These are phyloP conservation scores for Stomatorhinus ivindoensis DNA, from an alignment of 2,113 vertebrate species.

Conservation along the genomic window DNA sequence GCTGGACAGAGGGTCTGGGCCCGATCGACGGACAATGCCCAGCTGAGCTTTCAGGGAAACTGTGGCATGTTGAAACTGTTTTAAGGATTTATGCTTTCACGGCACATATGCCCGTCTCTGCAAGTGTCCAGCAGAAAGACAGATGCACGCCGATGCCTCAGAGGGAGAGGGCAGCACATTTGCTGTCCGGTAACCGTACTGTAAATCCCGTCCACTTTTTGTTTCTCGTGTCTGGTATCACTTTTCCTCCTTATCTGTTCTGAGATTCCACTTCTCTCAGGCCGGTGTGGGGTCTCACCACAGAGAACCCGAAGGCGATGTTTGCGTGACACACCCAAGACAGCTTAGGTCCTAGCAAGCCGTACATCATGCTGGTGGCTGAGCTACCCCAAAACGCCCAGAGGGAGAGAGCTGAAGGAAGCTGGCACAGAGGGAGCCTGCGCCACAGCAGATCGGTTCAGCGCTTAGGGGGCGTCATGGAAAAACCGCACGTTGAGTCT, in stretches of 20 bases:
- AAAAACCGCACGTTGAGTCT: not conserved
- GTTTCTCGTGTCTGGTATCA: not conserved
- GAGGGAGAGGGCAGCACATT: not conserved
- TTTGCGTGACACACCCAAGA: not conserved
- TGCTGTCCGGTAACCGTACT: not conserved
- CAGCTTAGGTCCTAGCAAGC: not conserved
- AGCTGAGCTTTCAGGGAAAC: not conserved
- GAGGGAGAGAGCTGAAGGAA: not conserved
- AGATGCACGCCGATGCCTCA: not conserved
- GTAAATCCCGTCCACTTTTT: not conserved
- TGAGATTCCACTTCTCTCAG: not conserved
- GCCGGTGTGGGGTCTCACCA: not conserved
- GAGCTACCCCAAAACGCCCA: not conserved
- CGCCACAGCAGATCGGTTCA: not conserved
- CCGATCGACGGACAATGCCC: not conserved
- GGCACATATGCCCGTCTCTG: not conserved
- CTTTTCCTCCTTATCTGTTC: not conserved
- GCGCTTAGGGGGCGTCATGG: not conserved
- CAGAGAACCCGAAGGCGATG: not conserved
- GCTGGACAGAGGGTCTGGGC: not conserved
- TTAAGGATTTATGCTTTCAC: not conserved
- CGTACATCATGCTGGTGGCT: not conserved
- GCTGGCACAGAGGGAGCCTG: not conserved
- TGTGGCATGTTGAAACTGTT: not conserved
- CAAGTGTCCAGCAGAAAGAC: not conserved